Base-by-base conservation (phyloP, 2,113 vertebrate genomes). In the Actenoides hombroni region DNA sequence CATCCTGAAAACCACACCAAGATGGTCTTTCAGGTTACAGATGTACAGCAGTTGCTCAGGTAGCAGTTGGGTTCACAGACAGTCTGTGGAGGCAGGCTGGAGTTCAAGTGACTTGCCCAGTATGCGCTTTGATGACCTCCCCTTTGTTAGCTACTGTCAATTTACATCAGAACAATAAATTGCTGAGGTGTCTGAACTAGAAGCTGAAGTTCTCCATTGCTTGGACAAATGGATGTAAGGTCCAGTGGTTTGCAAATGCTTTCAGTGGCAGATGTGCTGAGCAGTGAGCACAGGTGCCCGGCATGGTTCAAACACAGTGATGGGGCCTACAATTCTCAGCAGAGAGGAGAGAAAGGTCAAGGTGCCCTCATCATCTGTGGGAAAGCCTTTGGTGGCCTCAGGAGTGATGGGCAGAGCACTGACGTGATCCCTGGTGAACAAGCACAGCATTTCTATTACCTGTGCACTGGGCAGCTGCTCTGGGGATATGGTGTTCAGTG, bases 231-330 rank as follows among this genome's bases (percentile, higher is more conserved):
- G 60, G 31, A 46, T 23, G 17, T 37, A 21, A 75, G 19, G 56
- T 28, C 75, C 63, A 31, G 31, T 1, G 15, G 5, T n/a, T n/a
- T 88, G 31, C 59, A 76, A n/a, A 24, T 0, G 0, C 25, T 74
- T 40, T 57, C 0, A 0, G 42, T 48, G 35, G 35, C 44, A 49
- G 51, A 13, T 2, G 0, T 51, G 48, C 29, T 35, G 51, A 61
- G 56, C 69, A 25, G 23, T 6, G 37, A 90, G 63, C 11, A 13
- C 17, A 9, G 68, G 51, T 78, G 29, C 42, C 51, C 74, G 60
- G 33, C 2, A 1, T 16, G 40, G 6, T 26, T 35, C 1, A 3
- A 95, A 44, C 49, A 13, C 1, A 1, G 9, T 10, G 33, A 42
- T 2, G 1, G 7, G 59, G 42, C 23, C 46, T 86, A 35, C 3